phyloP scores from a whole-genome alignment of 2,888 invertebrate species.

The Romanomermis culicivorax region DNA sequence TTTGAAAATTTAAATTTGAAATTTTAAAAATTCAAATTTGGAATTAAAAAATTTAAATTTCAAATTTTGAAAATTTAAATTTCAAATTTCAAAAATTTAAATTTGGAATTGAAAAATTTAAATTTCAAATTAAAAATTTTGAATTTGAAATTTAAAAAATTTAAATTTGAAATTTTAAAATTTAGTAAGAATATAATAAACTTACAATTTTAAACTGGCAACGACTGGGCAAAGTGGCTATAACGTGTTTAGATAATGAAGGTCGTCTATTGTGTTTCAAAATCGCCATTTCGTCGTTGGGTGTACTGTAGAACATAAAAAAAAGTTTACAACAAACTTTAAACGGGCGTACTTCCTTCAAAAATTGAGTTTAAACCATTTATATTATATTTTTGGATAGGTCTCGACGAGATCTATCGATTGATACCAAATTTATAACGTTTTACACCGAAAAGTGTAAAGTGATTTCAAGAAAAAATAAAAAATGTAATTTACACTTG shows the following conservation, averaged over 20 bases:
- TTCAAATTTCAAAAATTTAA: background rate
- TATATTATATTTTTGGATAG: too few species aligned
- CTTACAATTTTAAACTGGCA: slow-evolving; percentile 10
- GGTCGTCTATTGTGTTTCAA: too few species aligned
- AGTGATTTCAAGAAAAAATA: too few species aligned
- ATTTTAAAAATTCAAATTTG: slow-evolving; percentile 15
- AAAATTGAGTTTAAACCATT: too few species aligned
- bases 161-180: background rate
- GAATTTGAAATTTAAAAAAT: slow-evolving; percentile 9
- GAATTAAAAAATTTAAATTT: slow-evolving; percentile 6
- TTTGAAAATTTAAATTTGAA: background rate
- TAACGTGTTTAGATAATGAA: background rate
- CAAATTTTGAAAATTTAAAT: slow-evolving; percentile 10
- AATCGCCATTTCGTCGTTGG: too few species aligned
- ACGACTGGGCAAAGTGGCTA: slow-evolving; percentile 4
- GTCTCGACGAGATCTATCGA: too few species aligned
- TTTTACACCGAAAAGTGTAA: too few species aligned
- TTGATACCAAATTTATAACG: too few species aligned
- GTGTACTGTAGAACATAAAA: too few species aligned
- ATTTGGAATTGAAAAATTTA: slow-evolving; percentile 27
- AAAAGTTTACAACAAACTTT: too few species aligned
- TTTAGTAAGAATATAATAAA: background rate
- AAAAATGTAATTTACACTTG: too few species aligned
- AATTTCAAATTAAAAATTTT: slow-evolving; percentile 16
- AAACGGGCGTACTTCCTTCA: too few species aligned